A percentile compares a stretch with the other conserved stretches of the same genome.
These are phyloP conservation scores for Yponomeuta plumbellus DNA, from an alignment of 2,888 invertebrate genomes.

Conservation along the genomic window DNA sequence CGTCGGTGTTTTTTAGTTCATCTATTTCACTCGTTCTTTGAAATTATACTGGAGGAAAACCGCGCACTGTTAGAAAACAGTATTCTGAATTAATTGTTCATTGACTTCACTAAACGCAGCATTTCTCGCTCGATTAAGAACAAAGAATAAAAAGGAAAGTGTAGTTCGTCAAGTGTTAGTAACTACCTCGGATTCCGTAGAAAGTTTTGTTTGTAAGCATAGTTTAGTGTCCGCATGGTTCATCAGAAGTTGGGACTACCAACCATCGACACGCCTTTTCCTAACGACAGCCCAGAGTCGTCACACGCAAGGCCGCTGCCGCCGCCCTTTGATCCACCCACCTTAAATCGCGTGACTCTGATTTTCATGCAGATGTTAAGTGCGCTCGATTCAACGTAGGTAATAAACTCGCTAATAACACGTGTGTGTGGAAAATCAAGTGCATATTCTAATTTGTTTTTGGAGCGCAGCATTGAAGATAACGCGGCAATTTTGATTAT, in stretches of 20 bases:
- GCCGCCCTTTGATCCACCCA: slow-evolving; percentile 76
- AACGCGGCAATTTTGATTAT: background rate
- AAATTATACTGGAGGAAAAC: too few species aligned
- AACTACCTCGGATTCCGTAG: background rate
- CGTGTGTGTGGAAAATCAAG: slow-evolving; percentile 13
- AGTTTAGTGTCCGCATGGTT: background rate
- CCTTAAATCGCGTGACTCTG: slow-evolving; percentile 67
- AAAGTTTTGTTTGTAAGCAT: background rate
- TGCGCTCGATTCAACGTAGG: slow-evolving; percentile 14
- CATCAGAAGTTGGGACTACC: slow-evolving; percentile 51
- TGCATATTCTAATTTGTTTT: background rate
- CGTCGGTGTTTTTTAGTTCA: too few species aligned
- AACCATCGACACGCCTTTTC: slow-evolving; percentile 69
- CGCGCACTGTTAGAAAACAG: too few species aligned
- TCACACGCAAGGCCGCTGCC: slow-evolving; percentile 67
- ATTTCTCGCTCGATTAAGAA: too few species aligned
- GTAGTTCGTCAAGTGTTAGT: too few species aligned
- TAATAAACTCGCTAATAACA: background rate
- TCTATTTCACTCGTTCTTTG: too few species aligned
- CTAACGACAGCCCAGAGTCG: slow-evolving; percentile 75
- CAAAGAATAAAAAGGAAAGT: background rate
- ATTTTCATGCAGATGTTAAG: slow-evolving; percentile 14
- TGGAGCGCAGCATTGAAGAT: background rate
- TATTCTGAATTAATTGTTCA: too few species aligned
- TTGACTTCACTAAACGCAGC: too few species aligned